Evolutionary conservation across 2,113 vertebrate species (phyloP), one percentile per base, ranked within the genome.

Genomic region (Microcebus jonahi): DNA sequence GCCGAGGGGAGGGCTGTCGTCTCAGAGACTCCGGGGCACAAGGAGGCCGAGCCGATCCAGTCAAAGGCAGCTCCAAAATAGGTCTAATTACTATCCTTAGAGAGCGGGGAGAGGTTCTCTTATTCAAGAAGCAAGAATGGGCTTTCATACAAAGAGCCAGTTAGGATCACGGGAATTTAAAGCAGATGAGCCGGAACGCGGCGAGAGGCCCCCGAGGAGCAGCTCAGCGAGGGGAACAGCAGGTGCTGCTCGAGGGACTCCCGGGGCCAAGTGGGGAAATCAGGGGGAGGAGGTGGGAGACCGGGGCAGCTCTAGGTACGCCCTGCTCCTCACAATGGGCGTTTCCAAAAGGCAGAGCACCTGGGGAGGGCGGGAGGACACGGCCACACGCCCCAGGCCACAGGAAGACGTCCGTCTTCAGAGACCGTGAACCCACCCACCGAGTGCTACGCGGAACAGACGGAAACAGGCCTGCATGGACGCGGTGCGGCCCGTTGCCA

Each of bases 61-160:
- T 70, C 90, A 48, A 34, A 90, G 80, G 73, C 67, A 79, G 80
- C 86, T 85, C 82, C 68, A 63, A 88, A 96, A 97, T 57, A 81
- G 57, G 67, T 0, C 17, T 97, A 96, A 97, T 97, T 95, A 80
- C 91, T 86, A 91, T 70, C 93, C 91, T 97, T 39, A 73, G 86
- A 63, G 92, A 94, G 89, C 91, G 39, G 57, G 91, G 91, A 80
- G 94, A 79, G 45, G 91, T 86, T 90, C 89, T 91, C 63, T 31
- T 88, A 82, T 82, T 94, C 55, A 53, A 18, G 76, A 83, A 92
- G 91, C 73, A 68, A 96, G 94, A 97, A 93, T 73, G 95, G 89
- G 97, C 89, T 94, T 97, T 95, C 85, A 20, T 59, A 86, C 59
- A 93, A 95, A 90, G 96, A 97, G 18, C 95, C 95, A 93, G 97